A percentile compares a stretch with the other conserved stretches of the same genome.
phyloP scores from a whole-genome alignment of 2,113 vertebrate species.

The Caranx melampygus region DNA sequence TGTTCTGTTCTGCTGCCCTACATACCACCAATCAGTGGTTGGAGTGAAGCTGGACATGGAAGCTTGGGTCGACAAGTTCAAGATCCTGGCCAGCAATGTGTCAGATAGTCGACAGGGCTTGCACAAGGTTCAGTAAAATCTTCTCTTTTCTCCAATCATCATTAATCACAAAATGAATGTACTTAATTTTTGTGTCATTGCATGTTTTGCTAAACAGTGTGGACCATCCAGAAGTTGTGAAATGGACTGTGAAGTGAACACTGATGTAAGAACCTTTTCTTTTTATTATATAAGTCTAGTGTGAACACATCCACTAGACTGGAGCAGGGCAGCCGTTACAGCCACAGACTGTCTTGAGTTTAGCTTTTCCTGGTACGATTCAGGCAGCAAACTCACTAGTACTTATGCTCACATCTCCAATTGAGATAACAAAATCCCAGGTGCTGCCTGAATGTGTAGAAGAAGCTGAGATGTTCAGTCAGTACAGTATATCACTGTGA shows the following conservation, averaged over 20 bases:
- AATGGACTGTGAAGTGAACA: constrained; percentile 99
- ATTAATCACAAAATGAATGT: background rate
- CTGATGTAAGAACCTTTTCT: constrained; percentile 86
- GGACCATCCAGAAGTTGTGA: constrained; percentile 95
- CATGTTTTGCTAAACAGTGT: constrained; percentile 83
- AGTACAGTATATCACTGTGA: background rate
- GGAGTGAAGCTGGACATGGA: constrained; percentile 98
- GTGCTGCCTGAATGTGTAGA: background rate
- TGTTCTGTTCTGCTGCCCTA: constrained; percentile 7
- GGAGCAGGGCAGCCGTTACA: background rate
- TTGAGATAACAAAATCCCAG: constrained; percentile 7
- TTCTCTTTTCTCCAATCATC: background rate
- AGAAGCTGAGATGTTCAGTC: background rate
- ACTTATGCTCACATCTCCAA: background rate
- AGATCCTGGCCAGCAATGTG: constrained; percentile 97
- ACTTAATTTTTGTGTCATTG: constrained; percentile 12
- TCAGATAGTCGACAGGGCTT: constrained; percentile 90
- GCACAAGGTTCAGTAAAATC: constrained; percentile 86
- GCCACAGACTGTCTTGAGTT: background rate
- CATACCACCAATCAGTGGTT: constrained; percentile 85
- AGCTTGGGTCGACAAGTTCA: constrained; percentile 99
- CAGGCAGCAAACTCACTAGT: background rate
- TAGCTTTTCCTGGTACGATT: background rate
- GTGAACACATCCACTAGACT: background rate
- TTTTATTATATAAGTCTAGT: background rate